Evolutionary conservation across 2,113 vertebrate genomes (phyloP), one percentile per base, ranked within the genome.

Genomic region (Anolis carolinensis): DNA sequence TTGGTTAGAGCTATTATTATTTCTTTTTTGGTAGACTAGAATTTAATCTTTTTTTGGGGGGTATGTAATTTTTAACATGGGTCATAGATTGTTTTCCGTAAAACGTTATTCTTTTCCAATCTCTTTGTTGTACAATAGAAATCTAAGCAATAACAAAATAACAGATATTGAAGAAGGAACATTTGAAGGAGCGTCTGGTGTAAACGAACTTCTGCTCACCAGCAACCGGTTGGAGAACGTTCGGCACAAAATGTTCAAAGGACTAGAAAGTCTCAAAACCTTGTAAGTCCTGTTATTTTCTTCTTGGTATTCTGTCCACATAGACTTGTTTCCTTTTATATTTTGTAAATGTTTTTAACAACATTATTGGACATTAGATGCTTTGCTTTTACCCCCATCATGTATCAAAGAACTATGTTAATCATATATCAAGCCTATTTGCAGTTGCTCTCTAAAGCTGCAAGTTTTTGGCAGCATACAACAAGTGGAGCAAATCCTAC

Each of bases 91-190:
- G 0, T 86, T 89, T 88, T 5, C 2, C 67, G 39, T 48, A 30
- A 3, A 1, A 1, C 25, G 67, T 68, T 86, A 65, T 11, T 84
- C 84, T 9, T 86, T n/a, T 63, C 68, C 80, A 73, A 74, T 91
- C 5, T 91, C 89, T 27, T 81, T 39, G 14, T 83, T 89, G 52
- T 88, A 50, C 78, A 55, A 92, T 94, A 99, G 99, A 96, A 99
- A 99, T 89, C 95, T 99, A 80, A 99, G 98, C 94, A 99, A 99
- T 92, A 99, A 99, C 92, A 99, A 99, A 91, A 99, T 99, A 95
- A 97, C 97, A 9, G 98, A 99, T 95, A 99, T 99, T 0, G 99
- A 99, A 95, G 99, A 99, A 95, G 99, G 98, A 55, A 98, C 97
- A 0, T 99, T 99, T 91, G 99, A 99, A 63, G 99, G 98, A 71